Evolutionary conservation across 2,888 invertebrate genomes (phyloP).

Genomic region (Rugalucina vietnamica): DNA sequence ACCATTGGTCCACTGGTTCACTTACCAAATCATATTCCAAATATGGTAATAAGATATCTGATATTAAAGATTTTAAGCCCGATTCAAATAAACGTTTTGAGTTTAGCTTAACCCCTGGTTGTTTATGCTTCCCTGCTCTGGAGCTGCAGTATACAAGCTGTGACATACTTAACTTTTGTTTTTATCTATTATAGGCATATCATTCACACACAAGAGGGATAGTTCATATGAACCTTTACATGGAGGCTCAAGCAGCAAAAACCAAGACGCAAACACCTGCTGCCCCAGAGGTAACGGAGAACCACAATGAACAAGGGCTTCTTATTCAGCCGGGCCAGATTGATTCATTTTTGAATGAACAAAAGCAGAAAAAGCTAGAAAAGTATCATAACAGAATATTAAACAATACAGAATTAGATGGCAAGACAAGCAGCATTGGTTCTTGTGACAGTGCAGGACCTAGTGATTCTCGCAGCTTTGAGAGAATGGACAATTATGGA

Average conservation of each 20-base stretch:
- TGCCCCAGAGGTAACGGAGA: not conserved
- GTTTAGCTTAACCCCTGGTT: no score
- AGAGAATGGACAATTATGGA: not conserved
- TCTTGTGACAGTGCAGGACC: not conserved
- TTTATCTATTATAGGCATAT: not conserved
- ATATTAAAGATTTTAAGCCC: no score
- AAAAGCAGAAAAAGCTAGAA: not conserved
- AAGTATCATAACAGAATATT: not conserved
- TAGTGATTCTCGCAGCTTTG: not conserved
- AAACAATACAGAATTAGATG: not conserved
- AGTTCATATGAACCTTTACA: not conserved
- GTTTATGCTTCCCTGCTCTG: no score
- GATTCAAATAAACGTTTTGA: no score
- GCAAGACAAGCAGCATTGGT: not conserved
- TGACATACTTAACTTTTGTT: not conserved
- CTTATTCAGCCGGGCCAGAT: not conserved
- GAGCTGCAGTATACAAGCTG: no score
- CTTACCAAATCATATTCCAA: no score
- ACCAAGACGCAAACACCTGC: not conserved
- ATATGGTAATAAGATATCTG: no score
- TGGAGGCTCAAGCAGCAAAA: not conserved
- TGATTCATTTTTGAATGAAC: not conserved
- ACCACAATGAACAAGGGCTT: not conserved
- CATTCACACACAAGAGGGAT: not conserved
- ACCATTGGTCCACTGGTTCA: no score